A percentile compares a stretch with the other conserved stretches of the same genome.
Conservation (phyloP, 2,888 invertebrate species). For the Prionchulus punctatus region DNA sequence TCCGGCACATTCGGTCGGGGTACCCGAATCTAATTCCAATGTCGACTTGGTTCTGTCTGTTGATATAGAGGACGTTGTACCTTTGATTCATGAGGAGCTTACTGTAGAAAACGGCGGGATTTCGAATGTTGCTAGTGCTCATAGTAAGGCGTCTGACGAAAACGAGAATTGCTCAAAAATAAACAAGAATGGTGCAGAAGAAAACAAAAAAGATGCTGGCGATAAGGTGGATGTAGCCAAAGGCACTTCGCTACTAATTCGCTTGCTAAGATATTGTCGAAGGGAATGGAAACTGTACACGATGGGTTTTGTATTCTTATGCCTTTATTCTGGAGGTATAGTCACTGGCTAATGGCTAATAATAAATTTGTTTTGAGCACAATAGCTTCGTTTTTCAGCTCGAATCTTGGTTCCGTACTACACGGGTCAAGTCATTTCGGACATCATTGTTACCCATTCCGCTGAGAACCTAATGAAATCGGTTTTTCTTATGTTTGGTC, state of each 20-base stretch:
- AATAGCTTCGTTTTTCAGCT: constrained; percentile 17
- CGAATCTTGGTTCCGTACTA: constrained; percentile 27
- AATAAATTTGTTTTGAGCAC: background rate
- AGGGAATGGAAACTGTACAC: constrained; percentile 23
- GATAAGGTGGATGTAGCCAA: background rate
- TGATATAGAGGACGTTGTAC: too few relatives aligned
- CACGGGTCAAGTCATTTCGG: constrained; percentile 31
- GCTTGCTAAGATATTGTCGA: constrained; percentile 20
- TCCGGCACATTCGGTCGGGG: background rate
- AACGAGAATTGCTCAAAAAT: too few relatives aligned
- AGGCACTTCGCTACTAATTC: background rate
- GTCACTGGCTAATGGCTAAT: background rate
- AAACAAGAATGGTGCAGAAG: too few relatives aligned
- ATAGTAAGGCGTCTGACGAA: background rate
- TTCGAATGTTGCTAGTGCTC: background rate
- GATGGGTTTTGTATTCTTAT: constrained; percentile 22
- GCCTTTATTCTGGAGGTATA: constrained; percentile 23
- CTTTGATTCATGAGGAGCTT: background rate
- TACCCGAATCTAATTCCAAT: background rate
- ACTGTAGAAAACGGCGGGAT: background rate
- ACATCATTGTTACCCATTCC: constrained; percentile 33
- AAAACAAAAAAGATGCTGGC: too few relatives aligned
- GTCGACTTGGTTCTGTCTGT: background rate
- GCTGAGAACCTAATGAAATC: constrained; percentile 25
- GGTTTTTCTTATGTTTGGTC: constrained; percentile 26